Conservation (phyloP, 2,888 invertebrate genomes). For the Andrena trimmerana region DNA sequence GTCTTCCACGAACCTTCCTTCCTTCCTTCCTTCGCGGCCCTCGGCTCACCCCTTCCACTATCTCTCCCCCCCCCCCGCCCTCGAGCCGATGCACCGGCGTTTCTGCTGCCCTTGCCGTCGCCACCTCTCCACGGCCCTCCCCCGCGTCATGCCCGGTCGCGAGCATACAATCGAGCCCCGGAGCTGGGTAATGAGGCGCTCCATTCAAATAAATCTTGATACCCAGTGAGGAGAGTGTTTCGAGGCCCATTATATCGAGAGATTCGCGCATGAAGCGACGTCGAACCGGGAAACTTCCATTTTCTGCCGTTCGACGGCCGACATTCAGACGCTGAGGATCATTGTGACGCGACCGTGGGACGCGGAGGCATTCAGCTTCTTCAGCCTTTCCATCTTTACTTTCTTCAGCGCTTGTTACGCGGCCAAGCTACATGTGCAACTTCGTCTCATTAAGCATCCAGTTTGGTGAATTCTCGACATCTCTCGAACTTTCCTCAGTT, state of each 20-base stretch:
- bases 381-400: neutral
- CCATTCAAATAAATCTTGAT: slow-evolving; percentile 85
- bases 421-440: no score
- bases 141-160: slow-evolving; percentile 71
- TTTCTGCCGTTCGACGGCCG: slow-evolving; percentile 23
- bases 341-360: neutral
- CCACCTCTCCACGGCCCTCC: slow-evolving; percentile 57
- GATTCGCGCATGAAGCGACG: slow-evolving; percentile 61
- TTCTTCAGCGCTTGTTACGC: slow-evolving; percentile 1
- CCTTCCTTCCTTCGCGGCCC: slow-evolving; percentile 31
- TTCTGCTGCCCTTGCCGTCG: slow-evolving; percentile 48
- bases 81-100: slow-evolving; percentile 49
- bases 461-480: no score
- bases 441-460: no score
- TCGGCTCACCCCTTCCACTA: slow-evolving; percentile 20
- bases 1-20: slow-evolving; percentile 41
- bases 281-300: slow-evolving; percentile 58
- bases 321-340: slow-evolving; percentile 11
- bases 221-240: slow-evolving; percentile 79
- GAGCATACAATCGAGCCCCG: slow-evolving; percentile 78
- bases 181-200: slow-evolving; percentile 84
- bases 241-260: slow-evolving; percentile 79
- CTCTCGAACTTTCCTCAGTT: no score
- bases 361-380: neutral
- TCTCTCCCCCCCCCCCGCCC: slow-evolving; percentile 18